Percentiles rank a stretch among this genome's conserved stretches.
phyloP scores from a whole-genome alignment of 1,140 invertebrate species.

The Brevipalpus yothersi region DNA sequence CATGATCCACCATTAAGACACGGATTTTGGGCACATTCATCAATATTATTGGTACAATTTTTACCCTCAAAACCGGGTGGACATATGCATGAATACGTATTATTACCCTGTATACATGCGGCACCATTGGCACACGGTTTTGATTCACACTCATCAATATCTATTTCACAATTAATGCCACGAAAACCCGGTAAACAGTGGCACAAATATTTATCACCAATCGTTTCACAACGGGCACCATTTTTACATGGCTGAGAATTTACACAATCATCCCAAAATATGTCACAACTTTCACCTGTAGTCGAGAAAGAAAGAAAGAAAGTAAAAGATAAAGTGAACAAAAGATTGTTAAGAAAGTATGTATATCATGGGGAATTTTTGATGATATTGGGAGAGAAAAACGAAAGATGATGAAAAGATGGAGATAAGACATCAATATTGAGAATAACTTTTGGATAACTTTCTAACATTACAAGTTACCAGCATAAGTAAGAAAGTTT shows the following conservation, averaged over 20 bases:
- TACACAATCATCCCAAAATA: constrained; percentile 19
- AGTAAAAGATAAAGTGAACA: constrained; percentile 15
- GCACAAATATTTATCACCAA: constrained; percentile 20
- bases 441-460: not conserved
- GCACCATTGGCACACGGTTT: constrained; percentile 42
- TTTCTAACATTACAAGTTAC: no score
- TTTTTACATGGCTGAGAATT: constrained; percentile 54
- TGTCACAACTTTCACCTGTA: constrained; percentile 23
- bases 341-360: no score
- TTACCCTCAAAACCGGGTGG: constrained; percentile 68
- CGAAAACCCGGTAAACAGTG: constrained; percentile 21
- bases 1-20: constrained; percentile 41
- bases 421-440: not conserved
- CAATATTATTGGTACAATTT: constrained; percentile 15
- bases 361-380: not conserved
- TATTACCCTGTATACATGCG: constrained; percentile 36
- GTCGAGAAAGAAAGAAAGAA: not conserved
- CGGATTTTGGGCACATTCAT: constrained; percentile 34
- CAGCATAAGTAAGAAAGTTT: no score
- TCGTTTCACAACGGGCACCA: constrained; percentile 10
- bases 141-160: constrained; percentile 54
- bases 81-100: constrained; percentile 46
- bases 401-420: not conserved
- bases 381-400: not conserved
- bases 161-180: constrained; percentile 18